Percentiles rank a stretch among this genome's conserved stretches.
Evolutionary conservation across 2,113 vertebrate genomes (phyloP).

Genomic region (Odontesthes bonariensis): DNA sequence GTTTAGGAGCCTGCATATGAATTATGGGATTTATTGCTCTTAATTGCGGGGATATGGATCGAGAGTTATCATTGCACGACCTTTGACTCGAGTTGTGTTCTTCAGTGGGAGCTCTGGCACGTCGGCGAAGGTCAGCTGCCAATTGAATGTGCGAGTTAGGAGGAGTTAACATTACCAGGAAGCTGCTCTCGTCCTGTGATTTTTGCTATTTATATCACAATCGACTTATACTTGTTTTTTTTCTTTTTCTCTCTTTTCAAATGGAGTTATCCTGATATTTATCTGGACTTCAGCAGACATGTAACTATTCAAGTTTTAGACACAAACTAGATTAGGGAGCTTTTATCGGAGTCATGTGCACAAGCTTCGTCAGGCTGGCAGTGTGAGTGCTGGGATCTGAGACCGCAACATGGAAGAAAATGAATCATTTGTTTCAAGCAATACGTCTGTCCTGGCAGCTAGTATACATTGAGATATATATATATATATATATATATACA

Average conservation of each 20-base stretch:
- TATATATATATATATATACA: no score
- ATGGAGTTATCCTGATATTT: not conserved
- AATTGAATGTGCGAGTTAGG: conserved; percentile 20
- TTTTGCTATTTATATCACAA: conserved; percentile 18
- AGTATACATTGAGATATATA: no score
- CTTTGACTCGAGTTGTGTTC: conserved; percentile 23
- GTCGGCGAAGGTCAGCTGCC: conserved; percentile 53
- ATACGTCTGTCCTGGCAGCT: not conserved
- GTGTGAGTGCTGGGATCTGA: not conserved
- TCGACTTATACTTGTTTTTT: not conserved
- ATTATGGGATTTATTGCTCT: conserved; percentile 30
- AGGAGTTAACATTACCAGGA: conserved; percentile 1
- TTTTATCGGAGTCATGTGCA: conserved; percentile 3
- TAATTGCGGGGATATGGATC: conserved; percentile 23
- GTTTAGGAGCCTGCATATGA: conserved; percentile 35
- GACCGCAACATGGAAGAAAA: not conserved
- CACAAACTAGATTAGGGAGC: no score
- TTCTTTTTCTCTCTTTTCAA: not conserved
- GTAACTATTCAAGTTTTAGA: no score
- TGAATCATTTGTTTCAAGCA: not conserved
- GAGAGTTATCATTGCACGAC: conserved; percentile 11
- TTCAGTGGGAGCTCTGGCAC: conserved; percentile 46
- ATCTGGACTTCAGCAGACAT: not conserved
- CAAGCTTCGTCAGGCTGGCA: conserved; percentile 1
- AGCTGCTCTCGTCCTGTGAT: conserved; percentile 32